Percentiles rank a stretch among this genome's conserved stretches.
Conservation (phyloP, 2,888 invertebrate genomes). For the Pachycephus smyrnensis region DNA sequence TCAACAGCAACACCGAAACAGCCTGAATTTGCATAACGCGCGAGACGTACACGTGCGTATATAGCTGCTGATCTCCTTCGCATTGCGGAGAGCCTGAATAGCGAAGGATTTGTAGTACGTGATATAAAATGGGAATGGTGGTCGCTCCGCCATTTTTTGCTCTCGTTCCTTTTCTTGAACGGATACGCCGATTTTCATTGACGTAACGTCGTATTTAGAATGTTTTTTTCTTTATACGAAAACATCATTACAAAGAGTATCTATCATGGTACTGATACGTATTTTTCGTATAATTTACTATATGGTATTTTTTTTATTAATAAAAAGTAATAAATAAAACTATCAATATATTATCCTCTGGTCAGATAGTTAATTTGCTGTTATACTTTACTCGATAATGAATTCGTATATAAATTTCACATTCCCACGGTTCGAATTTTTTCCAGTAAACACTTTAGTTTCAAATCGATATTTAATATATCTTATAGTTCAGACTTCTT, state of each 20-base stretch:
- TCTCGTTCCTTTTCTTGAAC: not conserved
- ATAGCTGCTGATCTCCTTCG: not conserved
- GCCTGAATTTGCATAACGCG: not conserved
- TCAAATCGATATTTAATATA: not conserved
- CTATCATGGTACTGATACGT: not conserved
- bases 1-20: not conserved
- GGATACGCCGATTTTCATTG: not conserved
- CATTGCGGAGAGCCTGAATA: not conserved
- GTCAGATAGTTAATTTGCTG: not conserved
- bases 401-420: not conserved
- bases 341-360: too few species aligned
- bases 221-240: not conserved
- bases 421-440: not conserved
- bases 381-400: not conserved
- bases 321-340: not conserved
- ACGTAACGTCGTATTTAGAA: not conserved
- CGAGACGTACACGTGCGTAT: not conserved
- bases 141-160: not conserved
- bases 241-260: not conserved
- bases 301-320: not conserved
- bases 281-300: not conserved
- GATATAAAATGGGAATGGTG: not conserved
- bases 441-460: not conserved
- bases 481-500: not conserved
- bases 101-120: not conserved